These are phyloP conservation scores for Epicampocera succincta DNA, from an alignment of 2,888 invertebrate species.

Conservation along the genomic window DNA sequence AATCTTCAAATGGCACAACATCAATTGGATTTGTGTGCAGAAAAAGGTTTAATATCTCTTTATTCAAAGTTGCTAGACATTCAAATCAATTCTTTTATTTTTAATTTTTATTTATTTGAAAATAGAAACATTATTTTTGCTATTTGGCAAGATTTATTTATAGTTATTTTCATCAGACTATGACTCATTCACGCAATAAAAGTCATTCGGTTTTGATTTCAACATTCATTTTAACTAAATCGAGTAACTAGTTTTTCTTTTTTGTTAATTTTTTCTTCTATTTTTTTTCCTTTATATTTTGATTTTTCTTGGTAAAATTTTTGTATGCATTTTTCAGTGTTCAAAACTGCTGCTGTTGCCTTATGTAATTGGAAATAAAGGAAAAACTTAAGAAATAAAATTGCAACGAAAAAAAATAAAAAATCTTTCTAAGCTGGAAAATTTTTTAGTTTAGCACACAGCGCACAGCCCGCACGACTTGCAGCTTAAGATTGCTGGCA, in stretches of 20 bases:
- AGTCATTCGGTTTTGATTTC: conserved; percentile 69
- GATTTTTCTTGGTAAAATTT: conserved; percentile 3
- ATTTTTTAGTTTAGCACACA: conserved; percentile 59
- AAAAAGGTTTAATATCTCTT: conserved; percentile 23
- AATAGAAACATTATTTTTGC: conserved; percentile 27
- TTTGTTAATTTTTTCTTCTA: conserved; percentile 20
- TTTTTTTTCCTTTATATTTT: conserved; percentile 1
- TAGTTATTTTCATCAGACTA: conserved; percentile 41
- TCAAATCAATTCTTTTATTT: conserved; percentile 16
- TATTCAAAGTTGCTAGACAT: conserved; percentile 51
- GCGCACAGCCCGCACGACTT: conserved; percentile 34
- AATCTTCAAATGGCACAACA: conserved; percentile 23
- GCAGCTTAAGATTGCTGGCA: conserved; percentile 52
- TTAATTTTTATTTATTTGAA: conserved; percentile 11
- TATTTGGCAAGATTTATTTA: conserved; percentile 47
- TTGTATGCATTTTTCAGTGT: conserved; percentile 21
- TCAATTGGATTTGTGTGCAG: background rate
- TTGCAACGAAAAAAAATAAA: conserved; percentile 28
- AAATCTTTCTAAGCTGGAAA: conserved; percentile 60
- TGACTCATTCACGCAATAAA: conserved; percentile 70
- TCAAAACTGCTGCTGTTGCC: conserved; percentile 40
- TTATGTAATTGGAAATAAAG: conserved; percentile 54
- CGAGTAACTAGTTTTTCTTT: conserved; percentile 67
- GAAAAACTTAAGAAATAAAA: conserved; percentile 16
- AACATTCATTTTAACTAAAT: conserved; percentile 68